These are phyloP conservation scores for Resseliella maxima DNA, from an alignment of 2,888 invertebrate species.

Conservation along the genomic window DNA sequence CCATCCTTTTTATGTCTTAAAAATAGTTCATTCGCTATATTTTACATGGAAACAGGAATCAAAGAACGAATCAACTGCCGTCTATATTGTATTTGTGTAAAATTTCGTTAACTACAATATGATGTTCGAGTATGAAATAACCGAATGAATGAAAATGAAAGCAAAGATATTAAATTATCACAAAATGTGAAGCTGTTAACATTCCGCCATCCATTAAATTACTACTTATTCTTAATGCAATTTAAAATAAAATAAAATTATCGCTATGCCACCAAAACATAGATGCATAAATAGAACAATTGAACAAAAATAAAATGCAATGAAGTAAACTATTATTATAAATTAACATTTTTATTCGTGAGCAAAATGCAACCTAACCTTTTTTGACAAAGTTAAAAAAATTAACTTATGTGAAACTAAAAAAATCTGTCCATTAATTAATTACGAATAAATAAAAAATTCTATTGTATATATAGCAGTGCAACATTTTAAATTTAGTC, in stretches of 20 bases:
- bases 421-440: constrained; percentile 47
- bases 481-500: constrained; percentile 28
- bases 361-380: background rate
- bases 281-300: constrained; percentile 33
- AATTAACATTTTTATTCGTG: constrained; percentile 5
- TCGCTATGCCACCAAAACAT: constrained; percentile 23
- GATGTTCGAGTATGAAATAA: background rate
- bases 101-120: background rate
- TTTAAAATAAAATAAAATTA: background rate
- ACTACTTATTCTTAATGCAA: constrained; percentile 25
- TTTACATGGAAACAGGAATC: constrained; percentile 26
- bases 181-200: constrained; percentile 51
- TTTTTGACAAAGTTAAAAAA: constrained; percentile 13
- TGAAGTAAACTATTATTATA: background rate
- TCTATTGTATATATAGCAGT: constrained; percentile 29
- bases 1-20: constrained; percentile 50
- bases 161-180: background rate
- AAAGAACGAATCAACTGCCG: background rate
- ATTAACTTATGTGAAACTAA: background rate
- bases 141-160: constrained; percentile 23
- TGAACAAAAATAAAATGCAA: background rate
- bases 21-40: constrained; percentile 15
- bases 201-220: constrained; percentile 54
- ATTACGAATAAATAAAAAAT: constrained; percentile 17
- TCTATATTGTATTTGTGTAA: constrained; percentile 46